These are phyloP conservation scores for Cephus rjabovi DNA, from an alignment of 2,888 invertebrate genomes.

Conservation along the genomic window DNA sequence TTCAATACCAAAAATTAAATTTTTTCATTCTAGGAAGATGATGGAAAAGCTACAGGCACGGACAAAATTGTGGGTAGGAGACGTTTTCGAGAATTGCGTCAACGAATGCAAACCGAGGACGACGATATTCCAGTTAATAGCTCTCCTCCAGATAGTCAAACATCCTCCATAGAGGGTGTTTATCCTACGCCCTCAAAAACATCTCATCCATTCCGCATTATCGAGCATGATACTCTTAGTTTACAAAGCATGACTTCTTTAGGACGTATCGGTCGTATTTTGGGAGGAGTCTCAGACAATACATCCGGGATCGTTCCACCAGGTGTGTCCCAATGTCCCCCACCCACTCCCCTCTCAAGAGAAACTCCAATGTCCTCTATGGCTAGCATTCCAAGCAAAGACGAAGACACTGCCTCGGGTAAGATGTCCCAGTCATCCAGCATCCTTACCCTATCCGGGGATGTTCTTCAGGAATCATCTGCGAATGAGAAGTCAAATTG, in stretches of 20 bases:
- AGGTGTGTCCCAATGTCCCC: slow-evolving; percentile 43
- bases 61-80: slow-evolving; percentile 71
- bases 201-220: slow-evolving; percentile 84
- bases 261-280: slow-evolving; percentile 83
- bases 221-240: slow-evolving; percentile 89
- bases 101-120: slow-evolving; percentile 89
- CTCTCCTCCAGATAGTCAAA: slow-evolving; percentile 82
- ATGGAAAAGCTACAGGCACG: slow-evolving; percentile 45
- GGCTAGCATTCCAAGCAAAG: slow-evolving; percentile 58
- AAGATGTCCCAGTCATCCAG: slow-evolving; percentile 62
- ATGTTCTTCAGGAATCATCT: slow-evolving; percentile 53
- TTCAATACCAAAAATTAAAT: too few species aligned
- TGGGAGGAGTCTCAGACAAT: slow-evolving; percentile 73
- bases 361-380: slow-evolving; percentile 58
- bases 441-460: slow-evolving; percentile 58
- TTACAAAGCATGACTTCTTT: slow-evolving; percentile 90
- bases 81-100: slow-evolving; percentile 85
- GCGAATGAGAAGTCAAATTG: slow-evolving; percentile 49
- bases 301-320: slow-evolving; percentile 51
- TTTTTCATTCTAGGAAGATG: slow-evolving; percentile 65
- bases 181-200: slow-evolving; percentile 75
- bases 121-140: slow-evolving; percentile 77
- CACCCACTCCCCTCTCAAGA: slow-evolving; percentile 43
- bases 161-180: slow-evolving; percentile 82
- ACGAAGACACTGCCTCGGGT: slow-evolving; percentile 60